Evolutionary conservation across 2,797 vertebrate genomes (phyloP), one percentile per base, ranked within the genome.

Genomic region (Chelon labrosus): DNA sequence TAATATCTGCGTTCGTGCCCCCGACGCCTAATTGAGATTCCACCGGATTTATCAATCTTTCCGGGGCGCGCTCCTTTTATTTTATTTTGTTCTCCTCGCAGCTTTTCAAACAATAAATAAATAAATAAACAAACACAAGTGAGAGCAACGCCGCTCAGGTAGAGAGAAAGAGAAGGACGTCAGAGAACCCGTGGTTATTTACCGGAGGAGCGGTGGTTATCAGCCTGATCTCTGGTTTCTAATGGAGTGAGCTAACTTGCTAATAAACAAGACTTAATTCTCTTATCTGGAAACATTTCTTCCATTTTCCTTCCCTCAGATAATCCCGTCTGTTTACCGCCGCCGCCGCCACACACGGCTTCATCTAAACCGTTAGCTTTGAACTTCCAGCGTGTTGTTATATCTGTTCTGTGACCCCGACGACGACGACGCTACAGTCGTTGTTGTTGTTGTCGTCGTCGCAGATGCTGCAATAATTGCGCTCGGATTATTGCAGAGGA

Each of bases 11-110:
- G 93, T 97, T 97, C 95, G 94, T 95, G 96, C 90, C 31, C 31
- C 94, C 95, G 94, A 96, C 95, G 95, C 95, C 94, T 98, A 97
- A 97, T 98, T 98, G 97, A 98, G 97, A 97, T 97, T 98, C 97
- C 95, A 96, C 95, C 95, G 92, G 97, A 97, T 98, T 99, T 98
- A 99, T 98, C 97, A 98, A 98, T 98, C 96, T 97, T 96, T 96
- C 84, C 31, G 7, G 31, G 27, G 27, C 27, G 31, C 31, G 4
- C 31, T 3, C 31, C 5, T 5, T 5, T 31, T 31, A 5, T 31
- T 31, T 31, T 31, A 31, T 31, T 22, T 22, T 22, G 3, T 22
- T 22, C 22, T 22, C 22, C 22, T 22, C 3, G 22, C 22, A 22
- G 22, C 22, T 22, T 22, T 22, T 22, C 22, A 22, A 22, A n/a